Base-by-base conservation (phyloP, 2,113 vertebrate genomes). In the Setophaga petechia region DNA sequence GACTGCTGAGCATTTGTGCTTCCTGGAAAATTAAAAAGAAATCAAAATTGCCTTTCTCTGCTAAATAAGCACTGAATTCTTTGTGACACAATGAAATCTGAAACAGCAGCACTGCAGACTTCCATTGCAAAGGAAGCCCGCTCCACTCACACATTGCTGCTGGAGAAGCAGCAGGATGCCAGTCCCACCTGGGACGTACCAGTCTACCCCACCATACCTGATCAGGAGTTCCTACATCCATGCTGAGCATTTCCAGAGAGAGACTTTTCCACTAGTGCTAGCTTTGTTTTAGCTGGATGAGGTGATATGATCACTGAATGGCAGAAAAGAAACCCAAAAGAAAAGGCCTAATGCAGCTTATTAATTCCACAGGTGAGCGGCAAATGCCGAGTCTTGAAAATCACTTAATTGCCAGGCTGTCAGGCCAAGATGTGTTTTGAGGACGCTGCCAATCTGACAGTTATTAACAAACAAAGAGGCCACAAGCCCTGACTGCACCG, bases 401-500 rank as follows among this genome's bases (percentile, higher is more conserved):
- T 80, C 84, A 63, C 94, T 93, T 96, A 89, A 86, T 57, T 92
- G 77, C 59, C 72, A 73, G 87, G 46, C 87, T 94, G 79, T 79
- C 78, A 86, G 82, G 80, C 90, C 75, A 91, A 91, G 67, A 91
- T 28, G 39, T 79, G 94, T 93, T 92, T 90, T 52, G 79, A 97
- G 88, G 93, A 85, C 0, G 46, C 84, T 78, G 94, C 94, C 96
- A 97, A 96, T 90, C 83, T 89, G 93, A 96, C 87, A 90, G 68
- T 94, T 89, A 93, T 92, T 96, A 93, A 94, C 94, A 96, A 90
- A 93, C 83, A 94, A 97, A 72, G 90, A 94, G 94, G 85, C 68
- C 88, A 84, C 85, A 87, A 96, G 88, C 87, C 95, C 94, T 5
- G 66, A 90, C 91, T 92, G 88, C 93, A 91, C 87, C 0, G 3